A percentile compares a stretch with the other conserved stretches of the same genome.
These are phyloP conservation scores for Acromyrmex charruanus DNA, from an alignment of 1,140 invertebrate genomes.

Conservation along the genomic window DNA sequence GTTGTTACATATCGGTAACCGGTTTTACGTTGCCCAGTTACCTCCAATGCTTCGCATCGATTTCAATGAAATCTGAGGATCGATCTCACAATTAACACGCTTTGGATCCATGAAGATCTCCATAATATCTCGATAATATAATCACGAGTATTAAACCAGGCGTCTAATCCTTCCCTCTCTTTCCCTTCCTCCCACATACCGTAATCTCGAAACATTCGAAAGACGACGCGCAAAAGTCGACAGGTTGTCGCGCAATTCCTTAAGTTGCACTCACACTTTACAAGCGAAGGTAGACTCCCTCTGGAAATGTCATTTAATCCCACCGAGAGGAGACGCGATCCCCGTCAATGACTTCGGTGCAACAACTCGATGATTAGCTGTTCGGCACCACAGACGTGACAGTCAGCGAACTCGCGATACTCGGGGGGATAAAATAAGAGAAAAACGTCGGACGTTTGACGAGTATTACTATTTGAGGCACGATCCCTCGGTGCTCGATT, in stretches of 20 bases:
- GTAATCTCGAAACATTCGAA: not conserved
- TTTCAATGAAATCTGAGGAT: not conserved
- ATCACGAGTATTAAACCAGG: not conserved
- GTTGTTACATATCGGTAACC: constrained; percentile 27
- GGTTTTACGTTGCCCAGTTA: constrained; percentile 19
- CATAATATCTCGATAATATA: not conserved
- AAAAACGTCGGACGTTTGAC: not conserved
- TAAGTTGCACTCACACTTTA: constrained; percentile 40
- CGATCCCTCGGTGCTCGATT: constrained; percentile 17
- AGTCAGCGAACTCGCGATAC: not conserved
- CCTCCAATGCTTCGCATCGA: too few relatives aligned
- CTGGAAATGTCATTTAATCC: constrained; percentile 60
- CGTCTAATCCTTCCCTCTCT: not conserved
- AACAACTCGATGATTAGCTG: not conserved
- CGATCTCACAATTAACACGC: constrained; percentile 1
- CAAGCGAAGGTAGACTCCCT: constrained; percentile 13
- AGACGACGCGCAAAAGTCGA: not conserved
- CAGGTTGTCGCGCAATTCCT: not conserved
- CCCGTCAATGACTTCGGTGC: not conserved
- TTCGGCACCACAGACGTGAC: constrained; percentile 22
- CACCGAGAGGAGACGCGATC: not conserved
- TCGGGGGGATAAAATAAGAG: not conserved
- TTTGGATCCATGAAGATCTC: not conserved
- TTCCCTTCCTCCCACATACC: not conserved
- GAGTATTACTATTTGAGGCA: not conserved